Percentiles rank a stretch among this genome's conserved stretches.
Evolutionary conservation across 2,113 vertebrate species (phyloP).

Genomic region (Misgurnus mizolepis): DNA sequence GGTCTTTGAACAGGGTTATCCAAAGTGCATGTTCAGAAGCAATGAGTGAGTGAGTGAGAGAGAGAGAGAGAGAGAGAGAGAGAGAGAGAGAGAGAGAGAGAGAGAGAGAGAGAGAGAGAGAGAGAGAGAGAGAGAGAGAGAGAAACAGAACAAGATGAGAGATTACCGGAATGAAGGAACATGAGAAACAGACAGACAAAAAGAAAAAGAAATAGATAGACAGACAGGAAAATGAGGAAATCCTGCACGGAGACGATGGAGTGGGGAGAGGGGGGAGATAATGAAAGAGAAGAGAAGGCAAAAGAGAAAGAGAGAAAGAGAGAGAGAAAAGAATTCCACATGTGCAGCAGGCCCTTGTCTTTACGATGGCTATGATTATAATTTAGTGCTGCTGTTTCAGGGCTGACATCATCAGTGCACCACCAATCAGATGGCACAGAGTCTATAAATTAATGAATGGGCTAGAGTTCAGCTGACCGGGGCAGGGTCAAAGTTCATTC

Average conservation of each 20-base stretch:
- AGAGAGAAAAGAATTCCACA: conserved; percentile 58
- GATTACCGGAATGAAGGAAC: conserved; percentile 25
- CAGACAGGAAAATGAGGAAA: conserved; percentile 42
- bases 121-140: conserved; percentile 45
- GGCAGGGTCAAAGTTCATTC: conserved; percentile 51
- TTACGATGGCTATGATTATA: conserved; percentile 67
- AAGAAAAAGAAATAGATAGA: conserved; percentile 24
- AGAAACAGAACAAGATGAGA: conserved; percentile 15
- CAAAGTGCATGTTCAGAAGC: conserved; percentile 78
- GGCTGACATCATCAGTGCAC: conserved; percentile 54
- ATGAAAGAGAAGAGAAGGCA: conserved; percentile 13
- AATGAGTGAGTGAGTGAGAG: not conserved
- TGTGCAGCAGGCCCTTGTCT: conserved; percentile 56
- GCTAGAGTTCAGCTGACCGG: conserved; percentile 51
- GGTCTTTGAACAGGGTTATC: conserved; percentile 69
- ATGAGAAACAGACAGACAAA: conserved; percentile 19
- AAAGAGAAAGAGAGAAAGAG: conserved; percentile 17
- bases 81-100: not conserved
- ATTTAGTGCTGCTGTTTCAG: conserved; percentile 65
- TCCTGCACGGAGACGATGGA: conserved; percentile 47
- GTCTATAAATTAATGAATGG: conserved; percentile 54
- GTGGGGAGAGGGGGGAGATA: conserved; percentile 28
- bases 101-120: conserved; percentile 57
- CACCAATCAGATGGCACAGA: conserved; percentile 53
- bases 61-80: conserved; percentile 33